phyloP scores from a whole-genome alignment of 2,113 vertebrate genomes.

The Apteryx owenii region DNA sequence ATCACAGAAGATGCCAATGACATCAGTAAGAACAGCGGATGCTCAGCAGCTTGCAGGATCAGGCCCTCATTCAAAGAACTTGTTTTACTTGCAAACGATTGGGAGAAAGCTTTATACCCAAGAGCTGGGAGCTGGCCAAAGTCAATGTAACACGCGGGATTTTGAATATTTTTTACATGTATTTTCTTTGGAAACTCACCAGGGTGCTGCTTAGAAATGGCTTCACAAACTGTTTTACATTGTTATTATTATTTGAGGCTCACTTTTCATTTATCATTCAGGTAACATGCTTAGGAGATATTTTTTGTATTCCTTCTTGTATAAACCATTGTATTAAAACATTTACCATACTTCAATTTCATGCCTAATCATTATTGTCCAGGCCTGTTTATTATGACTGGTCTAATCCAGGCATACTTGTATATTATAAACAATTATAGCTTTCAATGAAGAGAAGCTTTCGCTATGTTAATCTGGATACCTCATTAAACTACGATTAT shows the following conservation, averaged over 20 bases:
- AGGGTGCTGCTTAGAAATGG: conserved; percentile 58
- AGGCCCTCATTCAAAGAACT: conserved; percentile 42
- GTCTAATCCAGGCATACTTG: background rate
- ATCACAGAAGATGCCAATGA: background rate
- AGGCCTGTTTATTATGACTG: background rate
- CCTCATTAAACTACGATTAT: background rate
- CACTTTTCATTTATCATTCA: conserved; percentile 47
- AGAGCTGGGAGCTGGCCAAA: conserved; percentile 63
- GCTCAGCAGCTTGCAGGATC: conserved; percentile 19
- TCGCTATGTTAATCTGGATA: background rate
- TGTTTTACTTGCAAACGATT: conserved; percentile 57
- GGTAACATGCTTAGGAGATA: conserved; percentile 27
- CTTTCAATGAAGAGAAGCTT: background rate
- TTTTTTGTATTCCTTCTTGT: background rate
- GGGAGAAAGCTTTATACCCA: conserved; percentile 43
- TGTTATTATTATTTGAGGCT: conserved; percentile 58
- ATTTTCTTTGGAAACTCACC: conserved; percentile 68
- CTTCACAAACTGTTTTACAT: conserved; percentile 66
- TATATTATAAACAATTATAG: background rate
- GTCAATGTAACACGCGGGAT: conserved; percentile 53
- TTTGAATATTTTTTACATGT: conserved; percentile 69
- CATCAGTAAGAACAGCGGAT: background rate
- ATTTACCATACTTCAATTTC: background rate
- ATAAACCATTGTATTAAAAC: conserved; percentile 31
- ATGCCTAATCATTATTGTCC: background rate